phyloP scores from a whole-genome alignment of 2,888 invertebrate species.

The Callosobruchus maculatus region DNA sequence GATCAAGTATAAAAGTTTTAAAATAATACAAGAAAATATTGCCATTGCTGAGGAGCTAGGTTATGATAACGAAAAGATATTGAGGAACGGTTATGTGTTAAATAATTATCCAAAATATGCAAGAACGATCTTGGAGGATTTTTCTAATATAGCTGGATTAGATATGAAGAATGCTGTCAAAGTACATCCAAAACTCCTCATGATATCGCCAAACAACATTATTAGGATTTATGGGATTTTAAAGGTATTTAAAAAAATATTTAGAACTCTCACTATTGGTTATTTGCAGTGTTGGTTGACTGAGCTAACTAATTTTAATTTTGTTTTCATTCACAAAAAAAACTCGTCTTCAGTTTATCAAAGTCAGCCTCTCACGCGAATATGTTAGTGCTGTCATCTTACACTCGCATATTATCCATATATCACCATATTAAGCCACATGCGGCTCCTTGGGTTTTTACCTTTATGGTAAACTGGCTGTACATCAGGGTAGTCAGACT shows the following conservation, averaged over 20 bases:
- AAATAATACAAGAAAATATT: conserved; percentile 54
- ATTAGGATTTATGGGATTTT: conserved; percentile 56
- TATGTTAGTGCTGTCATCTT: too few species aligned
- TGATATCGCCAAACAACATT: conserved; percentile 56
- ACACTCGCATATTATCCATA: too few species aligned
- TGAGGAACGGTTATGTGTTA: conserved; percentile 59
- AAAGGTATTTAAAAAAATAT: conserved; percentile 31
- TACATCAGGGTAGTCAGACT: too few species aligned
- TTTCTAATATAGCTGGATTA: conserved; percentile 54
- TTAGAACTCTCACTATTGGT: too few species aligned
- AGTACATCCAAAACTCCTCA: conserved; percentile 61
- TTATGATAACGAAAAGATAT: conserved; percentile 53
- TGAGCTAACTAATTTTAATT: too few species aligned
- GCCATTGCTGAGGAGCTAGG: conserved; percentile 56
- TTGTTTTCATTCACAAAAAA: too few species aligned
- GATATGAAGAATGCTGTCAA: conserved; percentile 55
- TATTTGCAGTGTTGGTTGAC: too few species aligned
- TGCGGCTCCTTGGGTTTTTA: too few species aligned
- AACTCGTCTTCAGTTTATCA: too few species aligned
- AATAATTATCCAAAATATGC: conserved; percentile 58
- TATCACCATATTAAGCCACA: too few species aligned
- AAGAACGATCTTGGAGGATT: conserved; percentile 54
- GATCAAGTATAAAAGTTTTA: conserved; percentile 50
- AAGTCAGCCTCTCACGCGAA: too few species aligned
- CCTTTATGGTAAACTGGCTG: too few species aligned